Evolutionary conservation across 2,113 vertebrate genomes (phyloP).

Genomic region (Tachysurus fulvidraco): DNA sequence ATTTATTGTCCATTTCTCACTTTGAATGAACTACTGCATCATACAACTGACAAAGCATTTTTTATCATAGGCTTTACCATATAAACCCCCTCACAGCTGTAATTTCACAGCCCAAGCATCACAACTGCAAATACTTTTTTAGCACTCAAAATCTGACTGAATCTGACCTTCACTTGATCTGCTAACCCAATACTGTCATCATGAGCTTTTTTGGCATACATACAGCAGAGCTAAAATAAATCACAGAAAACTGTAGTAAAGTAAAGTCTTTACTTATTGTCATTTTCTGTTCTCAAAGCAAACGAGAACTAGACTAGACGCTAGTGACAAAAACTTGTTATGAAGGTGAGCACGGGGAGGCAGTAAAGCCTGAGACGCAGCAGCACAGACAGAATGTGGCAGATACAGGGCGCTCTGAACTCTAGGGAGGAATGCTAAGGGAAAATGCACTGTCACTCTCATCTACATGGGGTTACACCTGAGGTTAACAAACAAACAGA

Average conservation of each 20-base stretch:
- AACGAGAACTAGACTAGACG: conserved; percentile 14
- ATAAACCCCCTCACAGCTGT: background rate
- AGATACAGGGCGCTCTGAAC: background rate
- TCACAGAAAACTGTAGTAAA: background rate
- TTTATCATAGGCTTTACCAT: conserved; percentile 25
- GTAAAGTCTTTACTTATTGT: conserved; percentile 35
- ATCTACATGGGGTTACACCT: conserved; percentile 37
- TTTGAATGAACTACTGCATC: conserved; percentile 48
- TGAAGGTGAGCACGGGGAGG: background rate
- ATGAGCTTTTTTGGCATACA: background rate
- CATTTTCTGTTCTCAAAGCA: background rate
- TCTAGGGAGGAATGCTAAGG: background rate
- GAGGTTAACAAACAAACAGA: conserved; percentile 40
- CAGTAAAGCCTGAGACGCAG: conserved; percentile 6
- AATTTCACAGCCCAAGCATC: background rate
- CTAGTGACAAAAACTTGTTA: background rate
- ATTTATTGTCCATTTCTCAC: conserved; percentile 48
- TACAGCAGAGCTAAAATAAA: conserved; percentile 5
- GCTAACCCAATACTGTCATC: conserved; percentile 31
- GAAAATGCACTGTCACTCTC: conserved; percentile 15
- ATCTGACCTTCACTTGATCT: background rate
- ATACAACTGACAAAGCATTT: conserved; percentile 47
- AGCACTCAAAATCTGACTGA: background rate
- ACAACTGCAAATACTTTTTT: background rate
- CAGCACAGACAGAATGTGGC: background rate